A percentile compares a stretch with the other conserved stretches of the same genome.
These are phyloP conservation scores for Pseudorasbora parva DNA, from an alignment of 2,113 vertebrate species.

Conservation along the genomic window DNA sequence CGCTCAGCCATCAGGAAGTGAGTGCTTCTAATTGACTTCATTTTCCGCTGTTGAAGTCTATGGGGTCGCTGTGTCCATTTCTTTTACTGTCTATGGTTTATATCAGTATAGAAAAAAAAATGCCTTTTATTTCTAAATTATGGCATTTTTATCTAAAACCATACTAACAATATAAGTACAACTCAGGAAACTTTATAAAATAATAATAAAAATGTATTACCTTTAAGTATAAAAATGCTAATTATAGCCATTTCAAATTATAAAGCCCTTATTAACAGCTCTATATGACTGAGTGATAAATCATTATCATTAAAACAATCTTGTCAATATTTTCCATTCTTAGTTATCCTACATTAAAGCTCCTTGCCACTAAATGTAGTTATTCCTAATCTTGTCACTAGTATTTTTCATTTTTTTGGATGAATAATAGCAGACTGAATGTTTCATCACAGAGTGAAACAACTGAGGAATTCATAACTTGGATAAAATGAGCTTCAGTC, in stretches of 20 bases:
- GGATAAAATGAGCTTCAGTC: conserved; percentile 31
- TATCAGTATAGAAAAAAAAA: too few species aligned
- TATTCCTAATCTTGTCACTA: neutral
- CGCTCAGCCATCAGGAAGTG: too few species aligned
- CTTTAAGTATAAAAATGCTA: neutral
- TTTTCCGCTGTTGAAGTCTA: too few species aligned
- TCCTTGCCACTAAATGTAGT: neutral
- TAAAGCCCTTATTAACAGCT: neutral
- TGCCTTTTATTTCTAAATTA: too few species aligned
- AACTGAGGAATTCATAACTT: conserved; percentile 24
- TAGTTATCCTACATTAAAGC: neutral
- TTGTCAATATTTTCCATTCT: neutral
- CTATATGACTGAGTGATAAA: neutral
- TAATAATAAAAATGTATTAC: too few species aligned
- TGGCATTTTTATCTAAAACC: too few species aligned
- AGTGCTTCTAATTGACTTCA: too few species aligned
- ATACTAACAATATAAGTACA: too few species aligned
- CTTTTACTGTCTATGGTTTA: too few species aligned
- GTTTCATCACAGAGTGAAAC: conserved; percentile 10
- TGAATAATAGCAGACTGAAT: conserved; percentile 28
- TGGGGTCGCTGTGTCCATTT: too few species aligned
- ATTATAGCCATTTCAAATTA: neutral
- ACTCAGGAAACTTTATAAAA: too few species aligned
- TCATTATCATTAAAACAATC: neutral
- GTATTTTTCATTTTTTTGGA: neutral